These are phyloP conservation scores for Furnarius figulus DNA, from an alignment of 2,113 vertebrate species.

Conservation along the genomic window DNA sequence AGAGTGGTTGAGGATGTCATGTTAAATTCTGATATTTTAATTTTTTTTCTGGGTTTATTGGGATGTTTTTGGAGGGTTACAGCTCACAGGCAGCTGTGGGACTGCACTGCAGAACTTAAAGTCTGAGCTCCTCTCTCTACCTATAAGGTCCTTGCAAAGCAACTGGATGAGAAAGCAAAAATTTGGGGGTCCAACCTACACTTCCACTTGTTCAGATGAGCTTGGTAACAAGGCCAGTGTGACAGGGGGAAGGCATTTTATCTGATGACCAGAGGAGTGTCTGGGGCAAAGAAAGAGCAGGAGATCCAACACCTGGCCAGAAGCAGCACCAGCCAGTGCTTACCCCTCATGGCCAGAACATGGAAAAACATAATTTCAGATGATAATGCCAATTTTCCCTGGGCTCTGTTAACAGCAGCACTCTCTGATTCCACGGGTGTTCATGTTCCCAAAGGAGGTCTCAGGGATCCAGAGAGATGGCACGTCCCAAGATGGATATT, in stretches of 20 bases:
- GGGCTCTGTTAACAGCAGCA: neutral
- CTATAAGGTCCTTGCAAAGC: neutral
- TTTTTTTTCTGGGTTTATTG: neutral
- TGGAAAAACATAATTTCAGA: rapidly evolving
- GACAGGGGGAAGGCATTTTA: neutral
- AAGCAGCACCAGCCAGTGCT: neutral
- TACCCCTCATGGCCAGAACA: neutral
- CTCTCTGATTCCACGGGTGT: neutral
- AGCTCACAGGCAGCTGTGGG: neutral
- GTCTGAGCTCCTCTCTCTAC: neutral
- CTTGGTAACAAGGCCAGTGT: neutral
- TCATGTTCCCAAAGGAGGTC: neutral
- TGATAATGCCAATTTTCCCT: neutral
- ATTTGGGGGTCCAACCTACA: neutral
- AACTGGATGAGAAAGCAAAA: neutral
- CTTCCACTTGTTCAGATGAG: neutral
- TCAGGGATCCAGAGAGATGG: neutral
- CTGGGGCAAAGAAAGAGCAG: neutral
- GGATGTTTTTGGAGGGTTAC: neutral
- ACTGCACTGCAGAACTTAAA: neutral
- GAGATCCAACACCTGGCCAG: neutral
- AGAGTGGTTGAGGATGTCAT: neutral
- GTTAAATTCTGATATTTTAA: neutral
- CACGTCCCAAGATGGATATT: neutral
- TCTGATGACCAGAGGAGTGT: neutral